Base-by-base conservation (phyloP, 2,888 invertebrate genomes). In the Elegia similella region DNA sequence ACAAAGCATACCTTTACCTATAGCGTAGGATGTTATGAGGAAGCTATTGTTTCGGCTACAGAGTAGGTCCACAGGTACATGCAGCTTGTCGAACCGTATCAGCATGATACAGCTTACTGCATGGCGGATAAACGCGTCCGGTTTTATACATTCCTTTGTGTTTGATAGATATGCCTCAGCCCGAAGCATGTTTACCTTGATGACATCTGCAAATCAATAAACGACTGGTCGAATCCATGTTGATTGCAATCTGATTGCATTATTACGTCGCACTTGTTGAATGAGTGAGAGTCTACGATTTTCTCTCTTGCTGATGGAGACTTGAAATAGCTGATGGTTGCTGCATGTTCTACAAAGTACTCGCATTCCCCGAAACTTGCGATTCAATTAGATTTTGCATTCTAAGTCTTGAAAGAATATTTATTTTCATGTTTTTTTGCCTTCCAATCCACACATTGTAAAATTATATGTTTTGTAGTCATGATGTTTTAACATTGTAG, bases 61-160 rank as follows among this genome's bases (percentile, higher is more conserved):
- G 23, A 44, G 48, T 65, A 64, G 59, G 63, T 62, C 56, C 59
- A 62, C 73, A 76, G 73, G 76, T 75, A 81, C 82, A 83, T 83
- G 82, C 82, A 76, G 82, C 82, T 82, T 83, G 72, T 78, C 76
- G 67, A 76, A 80, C 75, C 75, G 82, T 82, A 84, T 80, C 82
- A 88, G 91, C 91, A 91, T 91, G 91, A 84, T 78, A 83, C 84
- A 84, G 91, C 91, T 91, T 91, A 79, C 82, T 89, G 91, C 91
- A 91, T 91, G 91, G 89, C 88, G 87, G 88, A 88, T 84, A 76
- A 81, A 70, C 80, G 72, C 78, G 82, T 88, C 88, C 88, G 80
- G 78, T 84, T 90, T 86, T 82, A 82, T 84, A 80, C 65, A 80
- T 83, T 82, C 78, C 77, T 88, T 86, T 84, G 75, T 89, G 87